Conservation (phyloP, 2,888 invertebrate genomes). For the Phortica okadai region DNA sequence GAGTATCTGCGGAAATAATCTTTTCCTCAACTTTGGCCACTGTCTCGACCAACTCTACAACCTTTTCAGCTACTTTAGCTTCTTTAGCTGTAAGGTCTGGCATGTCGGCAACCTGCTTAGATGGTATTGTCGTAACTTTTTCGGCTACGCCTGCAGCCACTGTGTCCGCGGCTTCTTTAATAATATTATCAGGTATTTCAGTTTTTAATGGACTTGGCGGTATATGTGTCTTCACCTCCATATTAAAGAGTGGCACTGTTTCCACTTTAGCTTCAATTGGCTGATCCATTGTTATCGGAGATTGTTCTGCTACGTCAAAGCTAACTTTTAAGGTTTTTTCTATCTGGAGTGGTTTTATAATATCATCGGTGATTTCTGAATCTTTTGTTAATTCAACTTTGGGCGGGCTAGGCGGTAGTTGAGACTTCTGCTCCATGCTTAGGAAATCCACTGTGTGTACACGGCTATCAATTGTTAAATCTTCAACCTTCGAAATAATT, state of each 20-base stretch:
- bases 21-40: conserved; percentile 58
- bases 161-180: neutral
- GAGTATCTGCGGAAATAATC: conserved; percentile 53
- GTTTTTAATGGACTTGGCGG: no score
- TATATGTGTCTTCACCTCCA: no score
- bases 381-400: neutral
- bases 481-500: no score
- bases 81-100: conserved; percentile 35
- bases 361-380: neutral
- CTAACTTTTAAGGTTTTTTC: neutral
- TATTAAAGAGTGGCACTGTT: no score
- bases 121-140: neutral
- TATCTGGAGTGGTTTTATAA: neutral
- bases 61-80: conserved; percentile 55
- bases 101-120: conserved; percentile 18
- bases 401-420: neutral
- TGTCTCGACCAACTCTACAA: conserved; percentile 55
- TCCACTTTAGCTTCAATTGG: no score
- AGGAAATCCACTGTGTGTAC: no score
- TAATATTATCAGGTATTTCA: neutral
- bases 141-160: neutral
- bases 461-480: no score
- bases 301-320: no score
- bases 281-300: no score
- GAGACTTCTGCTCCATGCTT: neutral